phyloP scores from a whole-genome alignment of 2,113 vertebrate species.

The Lycaon pictus region DNA sequence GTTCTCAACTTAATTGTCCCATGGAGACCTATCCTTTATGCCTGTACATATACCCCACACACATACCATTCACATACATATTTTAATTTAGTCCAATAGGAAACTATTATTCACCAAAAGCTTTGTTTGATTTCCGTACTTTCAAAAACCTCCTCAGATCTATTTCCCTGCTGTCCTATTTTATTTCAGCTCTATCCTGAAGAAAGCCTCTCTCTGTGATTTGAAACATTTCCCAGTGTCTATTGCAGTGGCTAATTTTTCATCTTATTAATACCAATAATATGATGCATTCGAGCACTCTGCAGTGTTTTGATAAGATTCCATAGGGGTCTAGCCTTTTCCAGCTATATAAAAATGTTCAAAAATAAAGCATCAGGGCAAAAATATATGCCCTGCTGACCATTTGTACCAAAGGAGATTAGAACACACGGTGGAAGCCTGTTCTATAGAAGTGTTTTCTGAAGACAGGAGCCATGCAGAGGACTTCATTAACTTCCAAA shows the following conservation, averaged over 20 bases:
- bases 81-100: slow-evolving; percentile 59
- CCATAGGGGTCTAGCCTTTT: slow-evolving; percentile 83
- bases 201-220: slow-evolving; percentile 80
- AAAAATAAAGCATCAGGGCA: slow-evolving; percentile 79
- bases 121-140: slow-evolving; percentile 75
- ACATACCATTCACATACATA: background rate
- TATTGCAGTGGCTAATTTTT: slow-evolving; percentile 85
- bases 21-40: background rate
- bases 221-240: slow-evolving; percentile 82
- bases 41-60: background rate
- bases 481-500: slow-evolving; percentile 83
- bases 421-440: slow-evolving; percentile 78
- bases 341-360: slow-evolving; percentile 82
- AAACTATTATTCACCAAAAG: slow-evolving; percentile 63
- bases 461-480: slow-evolving; percentile 78
- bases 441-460: slow-evolving; percentile 65
- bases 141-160: slow-evolving; percentile 78
- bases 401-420: slow-evolving; percentile 85
- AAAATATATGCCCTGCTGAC: slow-evolving; percentile 86
- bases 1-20: background rate
- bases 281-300: slow-evolving; percentile 78
- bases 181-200: slow-evolving; percentile 75
- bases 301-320: slow-evolving; percentile 85
- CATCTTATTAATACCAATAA: slow-evolving; percentile 85
- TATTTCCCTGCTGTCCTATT: slow-evolving; percentile 82